These are phyloP conservation scores for Vimba vimba DNA, from an alignment of 2,113 vertebrate genomes.

Conservation along the genomic window DNA sequence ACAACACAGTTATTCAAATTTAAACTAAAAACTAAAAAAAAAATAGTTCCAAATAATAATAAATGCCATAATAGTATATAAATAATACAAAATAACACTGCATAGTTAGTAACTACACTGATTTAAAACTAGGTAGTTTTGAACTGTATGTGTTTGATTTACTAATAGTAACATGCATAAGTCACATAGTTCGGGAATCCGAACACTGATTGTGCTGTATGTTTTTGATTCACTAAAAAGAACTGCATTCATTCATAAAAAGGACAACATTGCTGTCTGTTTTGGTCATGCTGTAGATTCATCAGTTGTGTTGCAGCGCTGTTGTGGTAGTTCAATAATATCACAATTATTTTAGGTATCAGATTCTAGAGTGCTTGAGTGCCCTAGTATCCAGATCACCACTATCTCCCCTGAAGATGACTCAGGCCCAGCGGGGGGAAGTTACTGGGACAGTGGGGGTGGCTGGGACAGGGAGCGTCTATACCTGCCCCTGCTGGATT, in stretches of 20 bases:
- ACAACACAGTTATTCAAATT: background rate
- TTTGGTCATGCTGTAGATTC: background rate
- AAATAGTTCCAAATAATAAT: background rate
- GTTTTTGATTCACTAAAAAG: background rate
- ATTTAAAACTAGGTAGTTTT: background rate
- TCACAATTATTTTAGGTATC: slow-evolving; percentile 67
- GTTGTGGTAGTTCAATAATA: background rate
- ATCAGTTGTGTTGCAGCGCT: background rate
- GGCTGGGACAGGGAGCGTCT: slow-evolving; percentile 83
- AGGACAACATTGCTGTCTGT: background rate
- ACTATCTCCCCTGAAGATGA: slow-evolving; percentile 87
- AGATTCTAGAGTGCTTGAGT: slow-evolving; percentile 84
- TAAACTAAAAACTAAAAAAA: background rate
- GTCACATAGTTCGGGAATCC: background rate
- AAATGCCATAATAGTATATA: background rate
- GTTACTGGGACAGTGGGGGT: slow-evolving; percentile 76
- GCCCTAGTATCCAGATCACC: slow-evolving; percentile 93
- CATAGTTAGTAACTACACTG: background rate
- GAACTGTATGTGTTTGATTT: background rate
- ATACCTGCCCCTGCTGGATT: slow-evolving; percentile 84
- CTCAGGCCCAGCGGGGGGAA: slow-evolving; percentile 61
- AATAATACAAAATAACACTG: background rate
- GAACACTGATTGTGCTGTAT: background rate
- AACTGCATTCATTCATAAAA: background rate
- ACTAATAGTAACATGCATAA: background rate